Conservation (phyloP, 2,888 invertebrate genomes). For the Venustoraphidia nigricollis region DNA sequence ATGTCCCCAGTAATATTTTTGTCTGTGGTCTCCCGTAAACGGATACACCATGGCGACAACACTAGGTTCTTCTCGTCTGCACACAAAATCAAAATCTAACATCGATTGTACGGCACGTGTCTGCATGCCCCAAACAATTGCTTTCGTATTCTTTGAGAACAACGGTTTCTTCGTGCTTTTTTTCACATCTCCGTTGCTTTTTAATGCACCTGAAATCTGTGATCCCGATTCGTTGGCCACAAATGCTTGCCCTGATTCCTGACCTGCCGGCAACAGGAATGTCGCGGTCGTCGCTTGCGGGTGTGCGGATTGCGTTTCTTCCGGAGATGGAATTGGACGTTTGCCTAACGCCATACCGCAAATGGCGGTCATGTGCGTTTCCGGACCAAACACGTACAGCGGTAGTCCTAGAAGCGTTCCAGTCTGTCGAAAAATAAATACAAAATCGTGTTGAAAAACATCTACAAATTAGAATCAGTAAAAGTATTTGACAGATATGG, state of each 20-base stretch:
- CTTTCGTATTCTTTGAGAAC: conserved; percentile 72
- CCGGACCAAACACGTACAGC: conserved; percentile 92
- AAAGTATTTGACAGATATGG: background rate
- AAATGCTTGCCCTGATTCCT: conserved; percentile 17
- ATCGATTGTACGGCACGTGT: conserved; percentile 91
- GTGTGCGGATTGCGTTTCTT: conserved; percentile 36
- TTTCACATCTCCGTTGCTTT: background rate
- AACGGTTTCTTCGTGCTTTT: conserved; percentile 29
- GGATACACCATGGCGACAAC: conserved; percentile 97
- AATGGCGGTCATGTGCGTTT: conserved; percentile 99
- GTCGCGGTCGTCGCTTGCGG: conserved; percentile 73
- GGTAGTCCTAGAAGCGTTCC: conserved; percentile 66
- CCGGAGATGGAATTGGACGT: conserved; percentile 61
- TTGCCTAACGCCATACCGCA: conserved; percentile 95
- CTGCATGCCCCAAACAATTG: conserved; percentile 99
- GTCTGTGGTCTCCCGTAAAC: conserved; percentile 96
- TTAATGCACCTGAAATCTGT: too few relatives aligned
- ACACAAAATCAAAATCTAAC: conserved; percentile 92
- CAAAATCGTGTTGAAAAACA: background rate
- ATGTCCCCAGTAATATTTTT: conserved; percentile 99
- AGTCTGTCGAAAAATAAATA: conserved; percentile 13
- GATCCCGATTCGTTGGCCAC: too few relatives aligned
- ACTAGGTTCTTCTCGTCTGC: conserved; percentile 74
- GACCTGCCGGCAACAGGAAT: conserved; percentile 69
- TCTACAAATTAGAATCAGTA: background rate